Base-by-base conservation (phyloP, 2,888 invertebrate genomes). In the Ectemnius lituratus region DNA sequence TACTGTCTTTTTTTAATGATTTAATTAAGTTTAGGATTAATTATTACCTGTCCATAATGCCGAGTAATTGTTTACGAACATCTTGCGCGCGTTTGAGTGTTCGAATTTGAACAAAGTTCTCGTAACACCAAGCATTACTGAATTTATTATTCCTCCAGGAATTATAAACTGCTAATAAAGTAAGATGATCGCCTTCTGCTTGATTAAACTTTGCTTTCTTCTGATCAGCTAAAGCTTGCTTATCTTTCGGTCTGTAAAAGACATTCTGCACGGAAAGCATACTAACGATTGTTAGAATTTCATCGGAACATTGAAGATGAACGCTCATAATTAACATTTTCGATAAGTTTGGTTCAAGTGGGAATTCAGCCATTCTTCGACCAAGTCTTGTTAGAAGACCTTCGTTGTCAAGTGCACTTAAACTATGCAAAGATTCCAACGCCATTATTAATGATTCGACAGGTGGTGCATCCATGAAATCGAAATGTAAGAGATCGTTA, bases 291-390 rank as follows among this genome's bases (percentile, higher is more conserved):
- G 99, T 99, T 8, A 99, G 93, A 78, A 99, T 97, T 92, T 99
- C 99, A 90, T 99, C 99, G 0, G 98, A 98, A 88, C 99, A 99
- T 84, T 97, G 97, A 59, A 99, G 92, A 23, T 99, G 97, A 0
- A 99, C 99, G 0, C 99, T 99, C 99, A 99, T 99, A 73, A 99
- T 99, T 4, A 99, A 92, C 94, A 99, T 98, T 93, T 99, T 99
- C 0, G 98, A 97, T 27, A 99, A 93, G 91, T 98, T 98, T 0
- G 99, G 99, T 89, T 99, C 99, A 67, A 99, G 91, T 0, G 99
- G 99, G 90, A 99, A 99, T 91, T 99, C 99, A 0, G 99, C 99
- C 99, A 99, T 99, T 90, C 97, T 93, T 73, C 97, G 92, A 0
- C 97, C 97, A 0, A 97, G 92, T 49, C 97, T 92, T 0, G 88